phyloP scores from a whole-genome alignment of 2,888 invertebrate species.

The Hirtodrosophila cameraria region DNA sequence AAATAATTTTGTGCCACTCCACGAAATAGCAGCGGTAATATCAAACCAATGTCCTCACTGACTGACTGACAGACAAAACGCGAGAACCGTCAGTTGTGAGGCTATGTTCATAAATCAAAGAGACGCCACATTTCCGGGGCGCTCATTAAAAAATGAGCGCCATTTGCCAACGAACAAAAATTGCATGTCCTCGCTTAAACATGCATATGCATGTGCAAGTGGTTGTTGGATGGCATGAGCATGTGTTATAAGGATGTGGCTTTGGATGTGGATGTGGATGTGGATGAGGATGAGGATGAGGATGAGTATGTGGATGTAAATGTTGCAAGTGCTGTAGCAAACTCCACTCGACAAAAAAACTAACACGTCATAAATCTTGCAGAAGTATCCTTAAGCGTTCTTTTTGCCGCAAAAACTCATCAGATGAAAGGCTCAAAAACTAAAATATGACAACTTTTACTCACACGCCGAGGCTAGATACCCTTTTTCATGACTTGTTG shows the following conservation, averaged over 20 bases:
- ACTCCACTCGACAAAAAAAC: slow-evolving; percentile 63
- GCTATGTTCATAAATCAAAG: slow-evolving; percentile 70
- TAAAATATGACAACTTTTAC: slow-evolving; percentile 6
- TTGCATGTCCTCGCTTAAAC: slow-evolving; percentile 65
- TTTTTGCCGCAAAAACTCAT: slow-evolving; percentile 48
- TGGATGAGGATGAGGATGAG: slow-evolving; percentile 12
- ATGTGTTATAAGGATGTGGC: slow-evolving; percentile 12
- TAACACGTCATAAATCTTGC: slow-evolving; percentile 76
- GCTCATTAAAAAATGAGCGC: slow-evolving; percentile 76
- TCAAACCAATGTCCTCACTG: slow-evolving; percentile 33
- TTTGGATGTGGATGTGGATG: slow-evolving; percentile 13
- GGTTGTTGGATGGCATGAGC: slow-evolving; percentile 10
- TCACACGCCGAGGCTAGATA: slow-evolving; percentile 4
- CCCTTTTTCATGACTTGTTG: slow-evolving; percentile 7
- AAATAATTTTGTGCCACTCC: slow-evolving; percentile 51
- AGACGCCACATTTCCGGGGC: slow-evolving; percentile 65
- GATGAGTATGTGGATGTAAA: slow-evolving; percentile 11
- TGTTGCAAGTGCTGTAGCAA: slow-evolving; percentile 41
- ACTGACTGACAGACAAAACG: neutral
- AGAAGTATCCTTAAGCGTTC: slow-evolving; percentile 74
- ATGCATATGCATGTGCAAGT: slow-evolving; percentile 62
- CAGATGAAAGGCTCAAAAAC: slow-evolving; percentile 36
- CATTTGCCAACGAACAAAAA: slow-evolving; percentile 70
- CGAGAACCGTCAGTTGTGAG: slow-evolving; percentile 61
- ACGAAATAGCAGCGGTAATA: slow-evolving; percentile 28